phyloP scores from a whole-genome alignment of 1,140 invertebrate species.

The Forficula auricularia region DNA sequence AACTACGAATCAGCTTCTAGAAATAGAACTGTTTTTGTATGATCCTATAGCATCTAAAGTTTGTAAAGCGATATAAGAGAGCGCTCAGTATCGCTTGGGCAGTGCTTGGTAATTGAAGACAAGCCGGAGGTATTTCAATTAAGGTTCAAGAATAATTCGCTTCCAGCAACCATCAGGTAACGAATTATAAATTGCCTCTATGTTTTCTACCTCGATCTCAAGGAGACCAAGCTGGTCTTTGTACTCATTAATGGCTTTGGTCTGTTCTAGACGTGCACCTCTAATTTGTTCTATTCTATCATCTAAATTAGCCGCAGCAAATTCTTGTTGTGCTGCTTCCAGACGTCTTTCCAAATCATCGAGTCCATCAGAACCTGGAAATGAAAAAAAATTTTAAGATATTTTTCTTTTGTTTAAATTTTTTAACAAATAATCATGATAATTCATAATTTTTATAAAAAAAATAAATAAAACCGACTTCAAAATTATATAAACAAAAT shows the following conservation, averaged over 20 bases:
- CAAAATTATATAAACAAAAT: background rate
- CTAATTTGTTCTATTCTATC: conserved; percentile 50
- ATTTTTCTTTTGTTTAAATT: background rate
- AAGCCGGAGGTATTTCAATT: conserved; percentile 11
- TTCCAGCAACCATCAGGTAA: conserved; percentile 74
- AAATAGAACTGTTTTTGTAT: too few relatives aligned
- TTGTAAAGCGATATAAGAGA: too few relatives aligned
- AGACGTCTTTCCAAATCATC: conserved; percentile 57
- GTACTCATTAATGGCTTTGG: conserved; percentile 63
- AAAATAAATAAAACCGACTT: background rate
- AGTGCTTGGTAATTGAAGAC: background rate
- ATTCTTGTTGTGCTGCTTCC: conserved; percentile 48
- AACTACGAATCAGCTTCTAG: too few relatives aligned
- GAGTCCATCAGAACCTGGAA: conserved; percentile 42
- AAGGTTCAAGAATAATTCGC: conserved; percentile 29
- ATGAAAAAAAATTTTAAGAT: conserved; percentile 12
- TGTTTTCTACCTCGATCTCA: conserved; percentile 64
- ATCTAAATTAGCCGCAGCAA: conserved; percentile 56
- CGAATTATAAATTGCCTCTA: conserved; percentile 62
- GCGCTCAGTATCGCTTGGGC: too few relatives aligned
- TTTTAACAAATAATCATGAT: background rate
- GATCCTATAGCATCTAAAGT: too few relatives aligned
- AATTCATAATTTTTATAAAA: too few relatives aligned
- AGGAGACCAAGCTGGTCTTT: conserved; percentile 58
- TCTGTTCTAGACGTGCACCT: conserved; percentile 40